These are phyloP conservation scores for Dexiosoma caninum DNA, from an alignment of 2,888 invertebrate species.

Conservation along the genomic window DNA sequence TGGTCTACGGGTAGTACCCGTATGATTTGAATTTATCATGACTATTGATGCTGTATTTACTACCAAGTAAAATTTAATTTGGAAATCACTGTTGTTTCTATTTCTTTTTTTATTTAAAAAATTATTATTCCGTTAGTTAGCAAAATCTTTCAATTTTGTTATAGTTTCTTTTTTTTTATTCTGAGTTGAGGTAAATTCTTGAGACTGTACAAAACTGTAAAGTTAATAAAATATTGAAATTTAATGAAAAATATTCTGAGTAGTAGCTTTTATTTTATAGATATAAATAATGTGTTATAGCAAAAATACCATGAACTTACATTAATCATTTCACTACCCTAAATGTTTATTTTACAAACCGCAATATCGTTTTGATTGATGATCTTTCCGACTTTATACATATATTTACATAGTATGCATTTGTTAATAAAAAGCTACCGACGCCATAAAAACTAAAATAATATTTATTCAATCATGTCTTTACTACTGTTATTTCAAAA, in stretches of 20 bases:
- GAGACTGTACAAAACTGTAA: constrained; percentile 55
- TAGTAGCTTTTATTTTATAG: not conserved
- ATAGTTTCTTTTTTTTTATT: not conserved
- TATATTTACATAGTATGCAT: too few species aligned
- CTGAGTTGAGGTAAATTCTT: constrained; percentile 50
- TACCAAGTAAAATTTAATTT: not conserved
- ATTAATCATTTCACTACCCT: not conserved
- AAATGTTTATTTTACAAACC: too few species aligned
- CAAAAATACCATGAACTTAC: not conserved
- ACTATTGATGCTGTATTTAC: not conserved
- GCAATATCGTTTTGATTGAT: too few species aligned
- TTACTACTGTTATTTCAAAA: too few species aligned
- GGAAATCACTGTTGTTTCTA: not conserved
- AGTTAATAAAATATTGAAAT: constrained; percentile 31
- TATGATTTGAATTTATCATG: constrained; percentile 75
- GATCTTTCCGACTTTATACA: too few species aligned
- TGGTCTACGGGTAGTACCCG: constrained; percentile 75
- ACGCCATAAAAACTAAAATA: too few species aligned
- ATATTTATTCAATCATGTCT: too few species aligned
- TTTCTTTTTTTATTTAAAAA: not conserved
- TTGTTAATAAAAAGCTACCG: too few species aligned
- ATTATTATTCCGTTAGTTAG: not conserved
- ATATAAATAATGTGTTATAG: not conserved
- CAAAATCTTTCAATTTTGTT: constrained; percentile 11
- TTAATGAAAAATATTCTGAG: not conserved